Conservation (phyloP, 1,140 invertebrate species). For the Ruditapes philippinarum region DNA sequence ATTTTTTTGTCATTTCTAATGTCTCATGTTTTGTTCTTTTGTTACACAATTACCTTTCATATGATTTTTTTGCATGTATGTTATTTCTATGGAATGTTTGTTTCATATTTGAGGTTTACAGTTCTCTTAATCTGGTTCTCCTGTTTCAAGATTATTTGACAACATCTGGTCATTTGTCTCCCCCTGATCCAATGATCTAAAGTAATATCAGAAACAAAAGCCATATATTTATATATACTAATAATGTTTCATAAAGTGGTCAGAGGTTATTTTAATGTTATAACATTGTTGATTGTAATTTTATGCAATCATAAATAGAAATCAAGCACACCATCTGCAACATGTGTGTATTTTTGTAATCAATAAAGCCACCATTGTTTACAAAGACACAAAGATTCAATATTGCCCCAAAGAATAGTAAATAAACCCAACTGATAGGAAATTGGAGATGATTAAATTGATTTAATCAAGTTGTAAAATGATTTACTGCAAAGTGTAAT, state of each 20-base stretch:
- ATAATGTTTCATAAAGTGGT: neutral
- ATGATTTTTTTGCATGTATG: too few species aligned
- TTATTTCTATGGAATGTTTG: too few species aligned
- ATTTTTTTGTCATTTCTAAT: too few species aligned
- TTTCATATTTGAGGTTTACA: too few species aligned
- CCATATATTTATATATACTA: too few species aligned
- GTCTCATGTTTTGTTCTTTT: too few species aligned
- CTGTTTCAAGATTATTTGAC: too few species aligned
- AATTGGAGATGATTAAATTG: slow-evolving; percentile 3
- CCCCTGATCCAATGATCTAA: too few species aligned
- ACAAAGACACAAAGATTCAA: slow-evolving; percentile 22
- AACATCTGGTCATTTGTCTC: neutral
- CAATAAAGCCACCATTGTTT: slow-evolving; percentile 23
- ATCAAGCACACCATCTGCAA: neutral
- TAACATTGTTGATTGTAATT: neutral
- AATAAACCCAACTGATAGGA: slow-evolving; percentile 22
- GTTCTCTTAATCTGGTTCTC: too few species aligned
- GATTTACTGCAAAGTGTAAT: neutral
- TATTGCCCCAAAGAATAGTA: neutral
- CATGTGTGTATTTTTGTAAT: slow-evolving; percentile 18
- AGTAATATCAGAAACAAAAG: too few species aligned
- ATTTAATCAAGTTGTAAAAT: neutral
- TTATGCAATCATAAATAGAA: neutral
- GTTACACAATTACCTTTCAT: too few species aligned
- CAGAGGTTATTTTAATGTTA: neutral